Evolutionary conservation across 2,113 vertebrate species (phyloP).

Genomic region (Sapayoa aenigma): DNA sequence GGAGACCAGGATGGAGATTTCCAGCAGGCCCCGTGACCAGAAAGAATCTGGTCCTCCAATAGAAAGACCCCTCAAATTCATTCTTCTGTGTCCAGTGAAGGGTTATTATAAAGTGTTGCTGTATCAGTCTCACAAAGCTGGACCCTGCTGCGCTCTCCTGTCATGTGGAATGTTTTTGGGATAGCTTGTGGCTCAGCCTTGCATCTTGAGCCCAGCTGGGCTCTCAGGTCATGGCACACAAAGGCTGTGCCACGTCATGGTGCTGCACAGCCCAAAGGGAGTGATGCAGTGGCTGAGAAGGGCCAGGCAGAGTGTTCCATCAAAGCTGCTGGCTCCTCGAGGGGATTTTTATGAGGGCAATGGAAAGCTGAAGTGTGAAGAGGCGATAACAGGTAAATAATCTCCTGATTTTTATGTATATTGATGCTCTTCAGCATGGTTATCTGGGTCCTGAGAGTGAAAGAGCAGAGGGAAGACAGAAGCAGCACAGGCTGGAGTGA

Average conservation of each 20-base stretch:
- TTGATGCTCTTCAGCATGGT: fast-evolving
- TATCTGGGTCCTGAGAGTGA: fast-evolving
- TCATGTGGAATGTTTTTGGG: not conserved
- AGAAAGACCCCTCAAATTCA: not conserved
- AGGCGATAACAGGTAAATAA: not conserved
- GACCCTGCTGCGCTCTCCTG: not conserved
- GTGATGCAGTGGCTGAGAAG: not conserved
- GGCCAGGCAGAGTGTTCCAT: not conserved
- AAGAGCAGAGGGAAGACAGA: not conserved
- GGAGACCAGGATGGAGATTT: too few species aligned
- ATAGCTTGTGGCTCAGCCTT: not conserved
- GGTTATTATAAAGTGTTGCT: not conserved
- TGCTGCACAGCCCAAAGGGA: not conserved
- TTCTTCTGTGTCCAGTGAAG: too few species aligned
- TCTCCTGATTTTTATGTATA: not conserved
- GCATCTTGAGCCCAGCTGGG: not conserved
- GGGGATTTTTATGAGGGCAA: not conserved
- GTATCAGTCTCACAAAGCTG: not conserved
- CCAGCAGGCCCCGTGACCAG: not conserved
- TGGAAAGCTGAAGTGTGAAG: not conserved
- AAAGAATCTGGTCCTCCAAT: not conserved
- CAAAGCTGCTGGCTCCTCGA: not conserved
- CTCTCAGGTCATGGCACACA: not conserved
- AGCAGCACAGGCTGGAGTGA: not conserved
- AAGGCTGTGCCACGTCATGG: not conserved